These are phyloP conservation scores for Drosophila meridiana DNA, from an alignment of 2,888 invertebrate genomes.

Conservation along the genomic window DNA sequence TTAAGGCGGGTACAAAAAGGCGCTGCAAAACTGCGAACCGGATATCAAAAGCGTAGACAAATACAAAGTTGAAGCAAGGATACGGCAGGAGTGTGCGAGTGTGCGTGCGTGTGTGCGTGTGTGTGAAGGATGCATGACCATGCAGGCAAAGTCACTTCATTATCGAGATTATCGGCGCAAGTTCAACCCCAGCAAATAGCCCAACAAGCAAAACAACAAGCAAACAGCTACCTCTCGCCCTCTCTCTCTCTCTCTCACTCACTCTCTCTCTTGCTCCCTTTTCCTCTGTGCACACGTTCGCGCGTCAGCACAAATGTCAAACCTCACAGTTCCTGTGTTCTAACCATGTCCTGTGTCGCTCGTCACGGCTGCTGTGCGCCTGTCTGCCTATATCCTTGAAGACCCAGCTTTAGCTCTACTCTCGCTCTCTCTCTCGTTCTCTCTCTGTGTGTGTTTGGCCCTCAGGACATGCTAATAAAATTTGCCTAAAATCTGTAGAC, in stretches of 20 bases:
- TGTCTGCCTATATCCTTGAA: conserved; percentile 73
- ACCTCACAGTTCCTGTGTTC: conserved; percentile 72
- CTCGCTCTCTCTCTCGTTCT: conserved; percentile 4
- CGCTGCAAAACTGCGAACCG: conserved; percentile 64
- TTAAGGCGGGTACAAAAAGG: conserved; percentile 69
- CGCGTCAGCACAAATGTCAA: conserved; percentile 82
- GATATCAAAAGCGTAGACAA: conserved; percentile 73
- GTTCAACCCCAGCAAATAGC: conserved; percentile 70
- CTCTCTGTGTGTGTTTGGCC: conserved; percentile 36
- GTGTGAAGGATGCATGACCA: conserved; percentile 75
- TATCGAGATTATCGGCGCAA: conserved; percentile 82
- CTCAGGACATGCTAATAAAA: conserved; percentile 77
- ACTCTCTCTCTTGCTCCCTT: background rate
- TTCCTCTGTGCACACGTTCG: conserved; percentile 76
- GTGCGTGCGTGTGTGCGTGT: conserved; percentile 34
- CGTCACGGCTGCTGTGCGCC: conserved; percentile 71
- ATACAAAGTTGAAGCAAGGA: conserved; percentile 44
- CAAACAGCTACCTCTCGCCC: conserved; percentile 17
- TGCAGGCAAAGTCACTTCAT: conserved; percentile 80
- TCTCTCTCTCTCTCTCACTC: background rate
- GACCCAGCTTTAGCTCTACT: conserved; percentile 37
- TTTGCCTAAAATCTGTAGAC: conserved; percentile 65
- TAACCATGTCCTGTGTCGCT: conserved; percentile 33
- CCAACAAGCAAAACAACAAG: conserved; percentile 58
- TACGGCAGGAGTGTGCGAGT: conserved; percentile 13